Evolutionary conservation across 2,888 invertebrate genomes (phyloP), one percentile per base, ranked within the genome.

Genomic region (Pseudoips prasinana): DNA sequence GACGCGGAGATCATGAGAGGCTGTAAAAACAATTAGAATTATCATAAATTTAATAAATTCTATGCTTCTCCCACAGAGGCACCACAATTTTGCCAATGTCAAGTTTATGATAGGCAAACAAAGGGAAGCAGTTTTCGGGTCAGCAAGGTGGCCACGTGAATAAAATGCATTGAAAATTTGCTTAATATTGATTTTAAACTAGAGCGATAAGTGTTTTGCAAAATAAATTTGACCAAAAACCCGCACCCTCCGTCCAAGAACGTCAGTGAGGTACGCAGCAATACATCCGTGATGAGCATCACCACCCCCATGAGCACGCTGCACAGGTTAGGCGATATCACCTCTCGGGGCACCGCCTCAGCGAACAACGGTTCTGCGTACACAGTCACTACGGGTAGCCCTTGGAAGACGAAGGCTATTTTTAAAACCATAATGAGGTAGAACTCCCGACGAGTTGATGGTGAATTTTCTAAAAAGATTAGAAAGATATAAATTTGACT

Each of bases 301-400:
- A 73, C 34, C 0, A 71, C 36, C 1, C 74, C 80, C 1, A 83
- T 46, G 17, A 80, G 7, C 0, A 79, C 59, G 10, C 73, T 69
- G 33, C 74, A 65, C 1, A 79, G 7, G 0, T 68, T 75, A 0
- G 85, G 30, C 0, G 84, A 77, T 6, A 43, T 46, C 17, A 32
- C 29, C 42, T 76, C 64, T 18, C 33, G 57, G 0, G 83, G 81
- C 0, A 80, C 58, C 0, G 78, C 78, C 27, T 73, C 62, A 0
- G 41, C 39, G 39, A 85, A 84, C 19, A 85, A 34, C 0, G 79
- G 79, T 5, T 69, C 73, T 0, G 84, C 83, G 39, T 80, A 84
- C 11, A 84, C 82, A 41, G 82, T 79, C 0, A 84, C 51, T 0
- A 73, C 72, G 0, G 80, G 57, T 0, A 81, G 34, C 0, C 85